Conservation (phyloP, 2,888 invertebrate species). For the Eubasilissa splendida region DNA sequence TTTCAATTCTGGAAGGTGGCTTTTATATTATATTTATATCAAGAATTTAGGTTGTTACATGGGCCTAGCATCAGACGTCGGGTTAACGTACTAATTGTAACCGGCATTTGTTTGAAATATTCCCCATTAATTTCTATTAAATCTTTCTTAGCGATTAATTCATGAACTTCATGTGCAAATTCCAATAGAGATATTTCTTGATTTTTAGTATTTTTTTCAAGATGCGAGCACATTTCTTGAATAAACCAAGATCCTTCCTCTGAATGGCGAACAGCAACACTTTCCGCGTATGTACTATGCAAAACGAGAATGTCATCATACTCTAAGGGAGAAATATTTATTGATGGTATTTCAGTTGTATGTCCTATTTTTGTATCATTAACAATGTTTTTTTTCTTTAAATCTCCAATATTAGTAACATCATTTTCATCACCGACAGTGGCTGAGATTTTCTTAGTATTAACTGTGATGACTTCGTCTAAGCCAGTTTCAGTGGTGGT, state of each 20-base stretch:
- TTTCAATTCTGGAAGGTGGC: no score
- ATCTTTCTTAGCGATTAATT: background rate
- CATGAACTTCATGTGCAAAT: background rate
- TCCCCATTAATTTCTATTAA: background rate
- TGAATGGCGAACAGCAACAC: background rate
- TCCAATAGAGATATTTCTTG: background rate
- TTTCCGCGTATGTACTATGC: slow-evolving; percentile 27
- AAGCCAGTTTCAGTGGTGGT: no score
- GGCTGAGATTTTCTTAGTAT: no score
- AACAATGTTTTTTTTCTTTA: no score
- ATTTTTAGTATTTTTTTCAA: background rate
- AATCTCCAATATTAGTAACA: no score
- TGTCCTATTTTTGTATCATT: no score
- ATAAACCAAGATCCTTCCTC: slow-evolving; percentile 22
- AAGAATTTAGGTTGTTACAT: no score
- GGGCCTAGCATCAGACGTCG: slow-evolving; percentile 2
- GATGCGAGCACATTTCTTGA: background rate
- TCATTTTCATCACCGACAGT: no score
- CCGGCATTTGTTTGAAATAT: slow-evolving; percentile 34
- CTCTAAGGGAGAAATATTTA: background rate
- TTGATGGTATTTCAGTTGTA: no score
- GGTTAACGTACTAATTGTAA: slow-evolving; percentile 30
- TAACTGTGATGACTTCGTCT: no score
- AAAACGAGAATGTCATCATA: slow-evolving; percentile 16
- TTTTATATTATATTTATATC: no score